Evolutionary conservation across 2,113 vertebrate species (phyloP), one percentile per base, ranked within the genome.

Genomic region (Genyomyrus donnyi): DNA sequence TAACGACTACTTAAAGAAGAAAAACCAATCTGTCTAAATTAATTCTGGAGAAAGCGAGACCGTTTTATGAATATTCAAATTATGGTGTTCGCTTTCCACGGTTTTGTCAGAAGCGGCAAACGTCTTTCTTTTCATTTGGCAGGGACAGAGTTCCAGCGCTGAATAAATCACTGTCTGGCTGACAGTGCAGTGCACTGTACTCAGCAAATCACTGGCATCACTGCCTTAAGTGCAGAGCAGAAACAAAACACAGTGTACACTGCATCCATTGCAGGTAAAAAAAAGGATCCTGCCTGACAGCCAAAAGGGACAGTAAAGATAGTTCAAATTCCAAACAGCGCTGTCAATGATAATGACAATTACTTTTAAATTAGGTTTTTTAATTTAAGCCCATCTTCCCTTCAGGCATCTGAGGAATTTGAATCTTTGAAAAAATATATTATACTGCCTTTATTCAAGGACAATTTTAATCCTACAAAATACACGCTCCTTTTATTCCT

Each of bases 351-450:
- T 6, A 21, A 84, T 50, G 52, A 90, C 31, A 39, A 50, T 91
- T 91, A 46, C 77, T 53, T 49, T 21, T 53, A 89, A 91, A 91
- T 91, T 89, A 92, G 86, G 85, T 52, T 89, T 90, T 89, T 90
- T 90, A 89, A 85, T 91, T 92, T 88, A 89, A 87, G 86, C 52
- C 89, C 88, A 89, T 89, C 89, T 88, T 89, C 70, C 88, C 88
- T 90, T 89, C 89, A 90, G 77, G 84, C 90, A 90, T 83, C 52
- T 62, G 88, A 91, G 85, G 62, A 89, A 92, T 92, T 90, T 53
- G 89, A 89, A 91, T 90, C 86, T 80, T 70, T 56, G 50, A 56
- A 89, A 89, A 89, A 52, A 88, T 80, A 58, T 21, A 46, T 45
- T 66, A 88, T 50, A 31, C 8, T 45, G 21, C 24, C 24, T 66